Evolutionary conservation across 2,797 vertebrate species (phyloP), one percentile per base, ranked within the genome.

Genomic region (Psittacula echo): DNA sequence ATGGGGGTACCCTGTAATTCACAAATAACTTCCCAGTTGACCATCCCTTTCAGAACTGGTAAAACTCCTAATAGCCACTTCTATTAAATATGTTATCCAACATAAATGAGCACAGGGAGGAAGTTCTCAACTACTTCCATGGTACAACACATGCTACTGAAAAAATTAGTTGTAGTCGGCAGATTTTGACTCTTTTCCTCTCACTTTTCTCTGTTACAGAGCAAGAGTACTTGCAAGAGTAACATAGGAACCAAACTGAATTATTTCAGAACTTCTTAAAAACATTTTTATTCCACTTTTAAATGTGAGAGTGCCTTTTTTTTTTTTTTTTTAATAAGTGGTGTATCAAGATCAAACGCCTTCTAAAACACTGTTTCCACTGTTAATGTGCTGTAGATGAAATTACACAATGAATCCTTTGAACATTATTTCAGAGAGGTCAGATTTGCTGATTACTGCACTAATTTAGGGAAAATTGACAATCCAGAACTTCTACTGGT

Each of bases 321-420:
- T 10, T 76, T 48, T 10, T 76, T 65, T 66, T 54, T 84, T 60
- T 61, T 34, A 84, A 12, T 34, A 76, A 91, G 51, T 7, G 7
- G n/a, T 87, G 45, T 70, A 78, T 80, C 66, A 81, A 96, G 75
- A 78, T 81, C 53, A 97, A 79, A 68, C 39, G 76, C 11, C 72
- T 89, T 85, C 70, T 41, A 93, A 93, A 93, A 95, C 91, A 92
- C 22, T n/a, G 41, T 85, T 94, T 92, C 92, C 61, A 90, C 45
- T 17, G 95, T 45, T 64, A 75, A 92, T 37, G 7, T 70, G 11
- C 61, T 87, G 53, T 85, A 84, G 76, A 86, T 21, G 20, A 95
- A 79, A 88, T 48, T 47, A 58, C 6, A 1, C 71, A 66, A 94
- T 48, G 14, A 83, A 85, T 45, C 61, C 75, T 85, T 81, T 93